phyloP scores from a whole-genome alignment of 2,797 vertebrate genomes.

The Anomalospiza imberbis region DNA sequence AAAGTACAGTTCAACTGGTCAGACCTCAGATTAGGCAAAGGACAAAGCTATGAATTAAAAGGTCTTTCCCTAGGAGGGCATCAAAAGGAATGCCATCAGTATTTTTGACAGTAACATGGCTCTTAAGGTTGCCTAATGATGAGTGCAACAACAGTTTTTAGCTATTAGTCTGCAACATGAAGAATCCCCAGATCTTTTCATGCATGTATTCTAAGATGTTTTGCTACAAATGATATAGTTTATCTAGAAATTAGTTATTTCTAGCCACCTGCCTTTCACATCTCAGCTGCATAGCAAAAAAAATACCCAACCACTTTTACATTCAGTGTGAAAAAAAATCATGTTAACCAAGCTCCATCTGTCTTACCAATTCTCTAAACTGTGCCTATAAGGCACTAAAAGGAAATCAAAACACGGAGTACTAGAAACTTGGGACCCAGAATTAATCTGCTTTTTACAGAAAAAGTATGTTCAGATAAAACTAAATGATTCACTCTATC shows the following conservation, averaged over 20 bases:
- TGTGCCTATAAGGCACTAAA: constrained; percentile 38
- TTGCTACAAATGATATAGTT: neutral
- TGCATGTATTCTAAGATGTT: neutral
- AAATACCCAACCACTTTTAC: neutral
- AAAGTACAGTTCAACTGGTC: neutral
- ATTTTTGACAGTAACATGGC: neutral
- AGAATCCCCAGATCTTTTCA: neutral
- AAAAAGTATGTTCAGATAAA: constrained; percentile 50
- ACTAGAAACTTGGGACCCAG: constrained; percentile 43
- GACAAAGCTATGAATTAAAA: constrained; percentile 20
- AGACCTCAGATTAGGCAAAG: neutral
- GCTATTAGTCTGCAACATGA: neutral
- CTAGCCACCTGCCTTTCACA: constrained; percentile 15
- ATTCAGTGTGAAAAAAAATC: constrained; percentile 29
- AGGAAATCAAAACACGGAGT: constrained; percentile 46
- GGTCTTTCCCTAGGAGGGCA: neutral
- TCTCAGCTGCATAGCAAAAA: constrained; percentile 30
- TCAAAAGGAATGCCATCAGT: neutral
- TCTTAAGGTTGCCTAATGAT: neutral
- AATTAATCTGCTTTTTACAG: constrained; percentile 46
- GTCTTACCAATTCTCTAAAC: constrained; percentile 45
- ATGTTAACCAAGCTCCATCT: constrained; percentile 42
- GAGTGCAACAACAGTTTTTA: neutral
- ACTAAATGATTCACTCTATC: constrained; percentile 1
- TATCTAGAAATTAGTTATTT: constrained; percentile 34